Conservation (phyloP, 30 jellyfish, hydroid and myxozoan species). For the Cassiopea andromeda region DNA sequence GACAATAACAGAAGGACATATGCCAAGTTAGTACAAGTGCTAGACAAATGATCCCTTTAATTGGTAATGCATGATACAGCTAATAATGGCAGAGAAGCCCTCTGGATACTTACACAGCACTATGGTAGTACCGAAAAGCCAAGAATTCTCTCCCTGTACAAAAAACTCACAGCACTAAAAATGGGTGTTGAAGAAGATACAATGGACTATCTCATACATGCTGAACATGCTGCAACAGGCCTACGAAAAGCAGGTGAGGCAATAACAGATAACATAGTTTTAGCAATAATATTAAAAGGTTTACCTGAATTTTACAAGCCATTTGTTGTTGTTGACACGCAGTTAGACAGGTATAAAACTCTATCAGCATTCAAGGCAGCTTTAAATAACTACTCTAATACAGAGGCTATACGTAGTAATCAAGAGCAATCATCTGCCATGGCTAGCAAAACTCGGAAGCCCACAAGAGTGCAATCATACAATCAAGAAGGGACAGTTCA, state of each 20-base stretch:
- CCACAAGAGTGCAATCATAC: neutral
- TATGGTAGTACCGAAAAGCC: conserved; percentile 25
- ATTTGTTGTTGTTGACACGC: conserved; percentile 69
- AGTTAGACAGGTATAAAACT: conserved; percentile 50
- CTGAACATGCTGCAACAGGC: conserved; percentile 19
- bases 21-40: conserved; percentile 20
- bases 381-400: conserved; percentile 42
- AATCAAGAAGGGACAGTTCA: conserved; percentile 20
- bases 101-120: conserved; percentile 4
- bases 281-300: conserved; percentile 18
- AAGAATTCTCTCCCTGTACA: conserved; percentile 14
- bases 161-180: neutral
- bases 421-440: conserved; percentile 26
- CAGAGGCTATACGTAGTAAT: conserved; percentile 33
- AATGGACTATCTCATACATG: conserved; percentile 5
- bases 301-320: conserved; percentile 51
- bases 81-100: conserved; percentile 19
- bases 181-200: conserved; percentile 27
- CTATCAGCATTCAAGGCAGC: conserved; percentile 66
- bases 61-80: conserved; percentile 7
- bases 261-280: neutral
- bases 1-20: conserved; percentile 15
- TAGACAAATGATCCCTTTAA: conserved; percentile 7
- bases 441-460: conserved; percentile 15
- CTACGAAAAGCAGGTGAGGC: conserved; percentile 14